Conservation (phyloP, 2,113 vertebrate genomes). For the Passer montanus region DNA sequence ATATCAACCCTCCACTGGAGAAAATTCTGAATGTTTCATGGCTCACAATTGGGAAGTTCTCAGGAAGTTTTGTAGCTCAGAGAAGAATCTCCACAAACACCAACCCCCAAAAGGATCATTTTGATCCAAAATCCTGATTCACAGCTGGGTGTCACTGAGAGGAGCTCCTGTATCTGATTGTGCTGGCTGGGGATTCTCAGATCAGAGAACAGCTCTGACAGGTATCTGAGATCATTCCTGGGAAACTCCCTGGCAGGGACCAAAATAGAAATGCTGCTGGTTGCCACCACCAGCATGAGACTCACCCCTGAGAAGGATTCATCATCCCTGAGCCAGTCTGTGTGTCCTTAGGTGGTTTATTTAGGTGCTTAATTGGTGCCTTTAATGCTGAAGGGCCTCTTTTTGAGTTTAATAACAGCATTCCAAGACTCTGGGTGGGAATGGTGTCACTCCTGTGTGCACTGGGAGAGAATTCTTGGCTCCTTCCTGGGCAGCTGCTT, state of each 20-base stretch:
- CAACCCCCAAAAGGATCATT: background rate
- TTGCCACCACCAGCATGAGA: background rate
- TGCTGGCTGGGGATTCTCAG: background rate
- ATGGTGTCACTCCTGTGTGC: background rate
- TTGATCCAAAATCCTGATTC: background rate
- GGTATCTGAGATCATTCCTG: background rate
- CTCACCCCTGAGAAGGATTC: background rate
- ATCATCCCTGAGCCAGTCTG: background rate
- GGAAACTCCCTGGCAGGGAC: slow-evolving; percentile 16
- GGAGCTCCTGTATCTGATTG: background rate
- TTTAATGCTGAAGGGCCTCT: background rate
- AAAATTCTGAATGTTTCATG: background rate
- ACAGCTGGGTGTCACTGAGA: background rate
- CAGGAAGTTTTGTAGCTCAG: background rate
- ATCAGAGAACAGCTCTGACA: background rate
- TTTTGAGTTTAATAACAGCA: background rate
- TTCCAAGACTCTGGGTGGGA: background rate
- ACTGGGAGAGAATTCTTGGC: background rate
- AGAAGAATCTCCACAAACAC: background rate
- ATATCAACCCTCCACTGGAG: background rate
- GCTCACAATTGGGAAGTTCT: background rate
- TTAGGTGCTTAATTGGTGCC: background rate
- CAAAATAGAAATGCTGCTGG: background rate
- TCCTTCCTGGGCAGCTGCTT: background rate
- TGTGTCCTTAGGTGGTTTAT: background rate